Evolutionary conservation across 2,797 vertebrate species (phyloP).

Genomic region (Naso thynnoides): DNA sequence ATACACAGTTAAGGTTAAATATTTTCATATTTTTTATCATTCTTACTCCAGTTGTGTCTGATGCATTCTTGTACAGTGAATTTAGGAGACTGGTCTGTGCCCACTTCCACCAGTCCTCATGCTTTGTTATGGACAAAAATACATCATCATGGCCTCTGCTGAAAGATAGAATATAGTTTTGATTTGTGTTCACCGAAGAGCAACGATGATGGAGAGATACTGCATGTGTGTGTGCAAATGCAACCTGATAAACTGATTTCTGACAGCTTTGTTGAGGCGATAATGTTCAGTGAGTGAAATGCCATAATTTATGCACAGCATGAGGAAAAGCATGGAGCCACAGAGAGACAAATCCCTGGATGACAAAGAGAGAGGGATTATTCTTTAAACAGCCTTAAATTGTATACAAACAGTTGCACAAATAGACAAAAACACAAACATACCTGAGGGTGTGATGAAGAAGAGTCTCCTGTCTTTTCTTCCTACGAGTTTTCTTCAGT

Average conservation of each 20-base stretch:
- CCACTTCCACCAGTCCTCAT: constrained; percentile 86
- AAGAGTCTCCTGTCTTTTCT: constrained; percentile 67
- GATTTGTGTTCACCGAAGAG: background rate
- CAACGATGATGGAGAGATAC: background rate
- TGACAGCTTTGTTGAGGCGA: constrained; percentile 79
- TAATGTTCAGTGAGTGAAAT: constrained; percentile 68
- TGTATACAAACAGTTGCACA: background rate
- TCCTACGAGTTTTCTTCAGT: constrained; percentile 68
- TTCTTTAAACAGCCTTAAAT: background rate
- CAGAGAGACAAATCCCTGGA: constrained; percentile 77
- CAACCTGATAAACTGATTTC: constrained; percentile 81
- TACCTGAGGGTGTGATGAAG: constrained; percentile 74
- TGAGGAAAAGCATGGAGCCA: constrained; percentile 74
- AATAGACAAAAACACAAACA: background rate
- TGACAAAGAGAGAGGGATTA: background rate
- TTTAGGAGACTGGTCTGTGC: constrained; percentile 76
- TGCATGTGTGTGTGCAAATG: background rate
- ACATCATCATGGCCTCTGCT: constrained; percentile 62
- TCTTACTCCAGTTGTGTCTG: constrained; percentile 63
- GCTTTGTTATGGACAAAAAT: constrained; percentile 69
- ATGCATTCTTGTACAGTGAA: constrained; percentile 65
- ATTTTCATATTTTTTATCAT: background rate
- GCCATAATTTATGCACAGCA: constrained; percentile 75
- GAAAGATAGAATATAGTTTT: constrained; percentile 10
- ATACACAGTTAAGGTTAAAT: background rate